Percentiles rank a stretch among this genome's conserved stretches.
Evolutionary conservation across 1,140 invertebrate species (phyloP).

Genomic region (Drosophila takahashii): DNA sequence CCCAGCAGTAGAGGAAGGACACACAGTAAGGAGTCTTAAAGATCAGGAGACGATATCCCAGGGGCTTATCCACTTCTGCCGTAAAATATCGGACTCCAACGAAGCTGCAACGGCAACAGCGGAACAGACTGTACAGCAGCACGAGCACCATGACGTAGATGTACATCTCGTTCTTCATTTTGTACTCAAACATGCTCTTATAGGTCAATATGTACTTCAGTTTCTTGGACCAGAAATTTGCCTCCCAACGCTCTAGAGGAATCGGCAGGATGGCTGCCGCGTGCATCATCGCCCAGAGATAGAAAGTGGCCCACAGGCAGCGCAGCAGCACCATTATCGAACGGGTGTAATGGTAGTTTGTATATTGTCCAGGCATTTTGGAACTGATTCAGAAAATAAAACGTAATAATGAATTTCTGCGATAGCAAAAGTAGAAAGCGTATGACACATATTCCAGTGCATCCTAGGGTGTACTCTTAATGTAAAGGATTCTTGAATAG

Average conservation of each 20-base stretch:
- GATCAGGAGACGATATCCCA: not conserved
- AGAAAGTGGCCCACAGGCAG: not conserved
- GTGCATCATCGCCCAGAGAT: constrained; percentile 34
- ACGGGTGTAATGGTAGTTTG: not conserved
- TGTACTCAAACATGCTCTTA: not conserved
- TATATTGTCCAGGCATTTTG: constrained; percentile 13
- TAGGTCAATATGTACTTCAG: not conserved
- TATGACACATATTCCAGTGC: too few relatives aligned
- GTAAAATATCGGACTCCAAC: not conserved
- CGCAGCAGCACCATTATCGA: constrained; percentile 2
- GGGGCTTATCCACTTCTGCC: not conserved
- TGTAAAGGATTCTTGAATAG: too few relatives aligned
- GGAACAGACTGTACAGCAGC: not conserved
- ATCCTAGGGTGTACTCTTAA: too few relatives aligned
- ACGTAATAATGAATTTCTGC: not conserved
- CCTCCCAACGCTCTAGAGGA: not conserved
- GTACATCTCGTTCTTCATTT: not conserved
- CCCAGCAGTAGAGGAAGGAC: not conserved
- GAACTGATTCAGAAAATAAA: not conserved
- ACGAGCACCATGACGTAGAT: not conserved
- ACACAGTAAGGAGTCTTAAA: not conserved
- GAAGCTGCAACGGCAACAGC: not conserved
- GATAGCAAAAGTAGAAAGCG: not conserved
- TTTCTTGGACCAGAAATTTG: not conserved
- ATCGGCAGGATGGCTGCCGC: constrained; percentile 19